Evolutionary conservation across 2,797 vertebrate genomes (phyloP), one percentile per base, ranked within the genome.

Genomic region (Rhyacichthys aspro): DNA sequence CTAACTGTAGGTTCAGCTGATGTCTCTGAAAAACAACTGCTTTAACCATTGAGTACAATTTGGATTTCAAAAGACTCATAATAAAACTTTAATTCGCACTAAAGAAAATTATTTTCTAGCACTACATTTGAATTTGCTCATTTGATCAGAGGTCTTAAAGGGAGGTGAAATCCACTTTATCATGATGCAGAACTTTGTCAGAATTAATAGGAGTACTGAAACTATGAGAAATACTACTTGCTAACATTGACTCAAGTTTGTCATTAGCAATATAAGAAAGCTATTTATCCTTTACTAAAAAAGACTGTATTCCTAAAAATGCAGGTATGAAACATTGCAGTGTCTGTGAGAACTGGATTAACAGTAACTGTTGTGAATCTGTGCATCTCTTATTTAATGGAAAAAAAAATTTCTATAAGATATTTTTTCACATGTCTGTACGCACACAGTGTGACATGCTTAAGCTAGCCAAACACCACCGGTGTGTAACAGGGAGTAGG

Each of bases 401-500:
- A 19, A 34, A 32, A 34, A 32, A 37, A 36, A 47, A 49, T 65
- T 46, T n/a, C 23, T 57, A 43, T 34, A 49, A 5, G 43, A 43
- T 49, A 45, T 71, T 23, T 47, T 43, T 37, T 36, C 63, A 59
- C 61, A 53, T 37, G 36, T 52, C 36, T 38, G 17, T 43, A 16
- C 43, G 47, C 43, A 43, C 37, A 19, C 52, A 42, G 53, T 61
- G 58, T 57, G 34, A 60, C 60, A 43, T 54, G 69, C 47, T 52
- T 38, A 55, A 50, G 69, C 48, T 43, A 64, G 48, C 23, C 34
- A 55, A 43, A 53, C 60, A 47, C 45, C 39, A 45, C 14, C 11
- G 32, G 44, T 55, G 44, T 55, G 53, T 79, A 59, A 62, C 63
- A 47, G 46, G 61, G 59, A 64, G 18, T 19, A 64, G 55, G 61